Conservation (phyloP, 2,888 invertebrate species). For the Cyaniris semiargus region DNA sequence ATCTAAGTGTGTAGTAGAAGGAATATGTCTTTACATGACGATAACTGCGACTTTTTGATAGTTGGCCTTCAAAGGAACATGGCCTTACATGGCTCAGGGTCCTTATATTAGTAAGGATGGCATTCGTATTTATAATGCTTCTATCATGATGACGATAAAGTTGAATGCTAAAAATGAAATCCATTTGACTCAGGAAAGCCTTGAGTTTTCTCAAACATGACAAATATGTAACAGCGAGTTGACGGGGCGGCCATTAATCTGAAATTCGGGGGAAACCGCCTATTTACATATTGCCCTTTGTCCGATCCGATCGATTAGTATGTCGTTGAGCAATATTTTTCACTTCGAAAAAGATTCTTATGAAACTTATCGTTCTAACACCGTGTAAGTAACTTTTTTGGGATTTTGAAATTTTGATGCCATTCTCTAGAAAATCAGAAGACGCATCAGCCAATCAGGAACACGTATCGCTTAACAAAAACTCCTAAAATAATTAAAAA, state of each 20-base stretch:
- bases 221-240: neutral
- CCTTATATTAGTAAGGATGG: too few species aligned
- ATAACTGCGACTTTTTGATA: too few species aligned
- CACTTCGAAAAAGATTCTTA: neutral
- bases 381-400: too few species aligned
- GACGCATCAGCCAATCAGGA: too few species aligned
- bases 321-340: conserved; percentile 11
- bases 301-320: neutral
- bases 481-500: too few species aligned
- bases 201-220: conserved; percentile 11
- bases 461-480: too few species aligned
- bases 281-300: conserved; percentile 15
- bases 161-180: neutral
- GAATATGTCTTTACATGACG: too few species aligned
- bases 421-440: too few species aligned
- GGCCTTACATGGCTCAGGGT: too few species aligned
- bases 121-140: neutral
- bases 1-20: too few species aligned
- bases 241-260: conserved; percentile 3
- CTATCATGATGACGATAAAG: neutral
- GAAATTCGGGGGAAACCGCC: neutral
- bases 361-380: neutral
- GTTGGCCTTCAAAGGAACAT: too few species aligned
- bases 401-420: too few species aligned
- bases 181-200: neutral